These are phyloP conservation scores for Plecturocebus donacophilus DNA, from an alignment of 2,113 vertebrate genomes.

Conservation along the genomic window DNA sequence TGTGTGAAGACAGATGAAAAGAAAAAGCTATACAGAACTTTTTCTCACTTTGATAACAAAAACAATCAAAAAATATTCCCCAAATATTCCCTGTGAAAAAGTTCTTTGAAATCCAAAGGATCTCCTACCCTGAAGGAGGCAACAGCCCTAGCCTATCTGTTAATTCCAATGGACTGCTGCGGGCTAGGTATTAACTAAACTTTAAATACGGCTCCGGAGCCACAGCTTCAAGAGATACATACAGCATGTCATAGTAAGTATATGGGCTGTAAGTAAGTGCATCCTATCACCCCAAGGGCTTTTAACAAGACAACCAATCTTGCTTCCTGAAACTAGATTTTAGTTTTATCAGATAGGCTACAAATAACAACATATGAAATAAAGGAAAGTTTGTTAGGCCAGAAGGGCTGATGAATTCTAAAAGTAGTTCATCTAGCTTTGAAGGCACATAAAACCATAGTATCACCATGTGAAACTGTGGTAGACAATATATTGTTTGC, in stretches of 20 bases:
- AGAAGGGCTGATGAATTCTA: neutral
- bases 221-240: neutral
- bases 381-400: neutral
- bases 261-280: neutral
- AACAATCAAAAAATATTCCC: neutral
- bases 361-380: neutral
- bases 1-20: neutral
- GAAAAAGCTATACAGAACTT: neutral
- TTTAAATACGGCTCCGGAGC: neutral
- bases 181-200: neutral
- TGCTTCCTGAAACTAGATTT: neutral
- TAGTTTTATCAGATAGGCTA: neutral
- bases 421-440: neutral
- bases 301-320: neutral
- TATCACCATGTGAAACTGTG: neutral
- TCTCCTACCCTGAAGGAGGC: neutral
- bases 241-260: neutral
- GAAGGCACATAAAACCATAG: neutral
- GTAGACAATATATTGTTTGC: neutral
- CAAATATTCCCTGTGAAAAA: neutral
- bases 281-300: neutral
- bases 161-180: neutral
- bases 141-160: neutral
- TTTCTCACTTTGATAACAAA: neutral
- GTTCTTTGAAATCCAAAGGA: neutral